These are phyloP conservation scores for Tachyglossus aculeatus DNA, from an alignment of 2,797 vertebrate species.

Conservation along the genomic window DNA sequence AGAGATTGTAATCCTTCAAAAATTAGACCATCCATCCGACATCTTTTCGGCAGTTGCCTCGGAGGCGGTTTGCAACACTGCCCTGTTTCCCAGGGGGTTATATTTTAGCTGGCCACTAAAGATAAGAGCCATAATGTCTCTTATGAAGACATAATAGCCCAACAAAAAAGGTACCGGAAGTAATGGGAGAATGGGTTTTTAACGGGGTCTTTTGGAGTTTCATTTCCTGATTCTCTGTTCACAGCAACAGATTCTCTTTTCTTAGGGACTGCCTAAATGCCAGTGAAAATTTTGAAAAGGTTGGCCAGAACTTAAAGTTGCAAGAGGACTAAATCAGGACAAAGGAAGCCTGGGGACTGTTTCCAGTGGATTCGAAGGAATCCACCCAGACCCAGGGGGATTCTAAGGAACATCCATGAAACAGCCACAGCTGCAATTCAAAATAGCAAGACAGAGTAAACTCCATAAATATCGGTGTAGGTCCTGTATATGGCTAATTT, in stretches of 20 bases:
- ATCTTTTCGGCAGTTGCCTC: neutral
- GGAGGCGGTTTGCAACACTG: neutral
- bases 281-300: neutral
- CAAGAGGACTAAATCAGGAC: neutral
- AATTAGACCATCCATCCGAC: fast-evolving
- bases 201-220: neutral
- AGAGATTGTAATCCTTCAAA: too few species aligned
- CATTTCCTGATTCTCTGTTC: slow-evolving; percentile 42
- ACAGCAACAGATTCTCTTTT: neutral
- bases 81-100: neutral
- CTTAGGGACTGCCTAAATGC: neutral
- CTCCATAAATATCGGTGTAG: too few species aligned
- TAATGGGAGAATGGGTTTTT: slow-evolving; percentile 10
- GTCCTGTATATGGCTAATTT: too few species aligned
- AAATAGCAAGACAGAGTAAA: too few species aligned
- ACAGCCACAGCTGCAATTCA: too few species aligned
- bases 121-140: slow-evolving; percentile 22
- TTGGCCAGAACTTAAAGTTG: neutral
- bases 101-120: slow-evolving; percentile 32
- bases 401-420: too few species aligned
- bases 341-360: neutral
- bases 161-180: slow-evolving; percentile 31
- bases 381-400: too few species aligned
- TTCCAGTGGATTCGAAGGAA: neutral
- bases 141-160: slow-evolving; percentile 2